Conservation (phyloP, 2,113 vertebrate genomes). For the Cottus gobio region DNA sequence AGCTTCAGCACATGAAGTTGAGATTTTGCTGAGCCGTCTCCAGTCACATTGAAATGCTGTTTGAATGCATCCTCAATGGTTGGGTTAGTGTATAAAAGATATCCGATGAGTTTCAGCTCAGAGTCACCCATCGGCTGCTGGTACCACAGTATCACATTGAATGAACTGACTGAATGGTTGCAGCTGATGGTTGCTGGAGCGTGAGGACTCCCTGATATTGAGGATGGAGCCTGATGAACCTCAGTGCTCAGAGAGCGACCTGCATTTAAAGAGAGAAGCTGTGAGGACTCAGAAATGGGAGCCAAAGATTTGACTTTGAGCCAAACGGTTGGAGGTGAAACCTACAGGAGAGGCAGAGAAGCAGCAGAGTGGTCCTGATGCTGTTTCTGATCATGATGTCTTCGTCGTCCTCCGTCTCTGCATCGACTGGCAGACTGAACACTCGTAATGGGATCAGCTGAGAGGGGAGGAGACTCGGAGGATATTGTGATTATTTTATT, state of each 20-base stretch:
- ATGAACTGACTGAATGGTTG: conserved; percentile 1
- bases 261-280: conserved; percentile 34
- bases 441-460: rapidly evolving
- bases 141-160: conserved; percentile 38
- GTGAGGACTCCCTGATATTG: conserved; percentile 7
- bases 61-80: neutral
- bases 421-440: conserved; percentile 16
- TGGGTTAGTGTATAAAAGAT: rapidly evolving
- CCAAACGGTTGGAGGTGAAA: neutral
- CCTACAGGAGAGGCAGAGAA: conserved; percentile 49
- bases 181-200: conserved; percentile 34
- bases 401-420: conserved; percentile 8
- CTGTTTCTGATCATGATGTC: conserved; percentile 28
- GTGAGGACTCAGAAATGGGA: neutral
- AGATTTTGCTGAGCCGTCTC: conserved; percentile 38
- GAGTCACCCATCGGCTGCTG: conserved; percentile 16
- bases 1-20: conserved; percentile 4
- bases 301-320: neutral
- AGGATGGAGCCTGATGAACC: conserved; percentile 56
- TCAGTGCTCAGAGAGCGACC: conserved; percentile 27
- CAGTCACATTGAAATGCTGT: conserved; percentile 2
- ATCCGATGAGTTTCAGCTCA: conserved; percentile 24
- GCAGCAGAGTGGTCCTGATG: conserved; percentile 19
- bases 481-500: neutral
- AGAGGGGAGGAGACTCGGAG: conserved; percentile 38